Evolutionary conservation across 2,113 vertebrate genomes (phyloP), one percentile per base, ranked within the genome.

Genomic region (Onychostruthus taczanowskii): DNA sequence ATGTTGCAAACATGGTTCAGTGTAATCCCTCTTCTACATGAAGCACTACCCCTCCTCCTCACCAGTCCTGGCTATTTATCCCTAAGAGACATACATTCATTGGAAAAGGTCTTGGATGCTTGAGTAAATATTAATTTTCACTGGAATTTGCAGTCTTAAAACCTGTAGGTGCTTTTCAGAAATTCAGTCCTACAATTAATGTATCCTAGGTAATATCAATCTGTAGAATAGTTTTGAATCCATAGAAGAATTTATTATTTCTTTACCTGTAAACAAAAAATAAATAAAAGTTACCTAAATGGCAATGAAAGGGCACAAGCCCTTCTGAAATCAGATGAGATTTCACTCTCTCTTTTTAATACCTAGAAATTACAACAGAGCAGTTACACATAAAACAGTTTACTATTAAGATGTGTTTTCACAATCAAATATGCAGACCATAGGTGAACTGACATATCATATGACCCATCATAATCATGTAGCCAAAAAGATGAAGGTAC

Each of bases 271-370:
- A 70, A 93, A 69, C 7, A 69, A 63, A 73, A 74, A 9, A 44
- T 22, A 47, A 75, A 80, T 22, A 47, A 22, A 82, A 26, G 10
- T 49, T 78, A 37, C 10, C 8, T n/a, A 61, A 64, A 56, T 2
- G 24, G 1, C 7, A 59, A 6, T 37, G 22, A 46, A 83, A 69
- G 3, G 9, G 6, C 2, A 13, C 13, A 69, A 52, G 1, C 0
- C 15, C 6, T 66, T 70, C 23, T 39, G 24, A 84, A 90, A 59
- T 59, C 35, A 84, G 21, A 50, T 22, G 11, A 84, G 13, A 44
- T 86, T 86, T 64, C 56, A 20, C 20, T 49, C 7, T 31, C 8
- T 59, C 9, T 52, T 50, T 68, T 84, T 16, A 81, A 19, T 28
- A 6, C 9, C 81, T 63, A 37, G 9, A 73, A 90, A 19, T 49